A percentile compares a stretch with the other conserved stretches of the same genome.
phyloP scores from a whole-genome alignment of 2,888 invertebrate species.

The Phyllotreta cruciferae region DNA sequence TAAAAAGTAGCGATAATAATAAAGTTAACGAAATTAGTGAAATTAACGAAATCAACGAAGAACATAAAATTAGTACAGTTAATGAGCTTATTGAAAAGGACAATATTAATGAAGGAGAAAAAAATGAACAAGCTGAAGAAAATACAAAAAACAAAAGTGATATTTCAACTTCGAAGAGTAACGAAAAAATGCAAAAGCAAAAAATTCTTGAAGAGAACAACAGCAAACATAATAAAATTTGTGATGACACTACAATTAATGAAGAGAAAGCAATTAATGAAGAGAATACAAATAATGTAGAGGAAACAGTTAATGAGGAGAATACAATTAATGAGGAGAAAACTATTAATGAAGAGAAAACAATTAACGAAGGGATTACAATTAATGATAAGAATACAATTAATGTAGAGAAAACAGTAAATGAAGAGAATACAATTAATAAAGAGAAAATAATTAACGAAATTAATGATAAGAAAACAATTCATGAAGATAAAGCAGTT shows the following conservation, averaged over 20 bases:
- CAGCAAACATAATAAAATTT: too few species aligned
- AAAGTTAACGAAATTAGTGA: too few species aligned
- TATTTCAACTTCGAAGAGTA: neutral
- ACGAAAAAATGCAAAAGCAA: too few species aligned
- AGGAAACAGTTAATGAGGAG: neutral
- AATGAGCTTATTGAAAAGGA: neutral
- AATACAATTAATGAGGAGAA: neutral
- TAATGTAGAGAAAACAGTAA: too few species aligned
- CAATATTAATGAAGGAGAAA: neutral
- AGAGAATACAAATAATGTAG: neutral
- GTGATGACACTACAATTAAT: too few species aligned
- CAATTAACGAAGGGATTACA: neutral
- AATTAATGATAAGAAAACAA: slow-evolving; percentile 1
- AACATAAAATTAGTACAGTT: neutral
- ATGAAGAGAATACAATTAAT: neutral
- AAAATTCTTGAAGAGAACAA: too few species aligned
- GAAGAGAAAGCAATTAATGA: too few species aligned
- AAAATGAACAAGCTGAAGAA: neutral
- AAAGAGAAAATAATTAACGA: too few species aligned
- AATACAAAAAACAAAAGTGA: neutral
- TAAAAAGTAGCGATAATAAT: neutral
- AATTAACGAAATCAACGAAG: neutral
- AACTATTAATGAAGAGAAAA: neutral
- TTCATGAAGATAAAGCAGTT: neutral
- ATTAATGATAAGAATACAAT: too few species aligned